Evolutionary conservation across 1,140 invertebrate genomes (phyloP).

Genomic region (Drosophila nebulosa): DNA sequence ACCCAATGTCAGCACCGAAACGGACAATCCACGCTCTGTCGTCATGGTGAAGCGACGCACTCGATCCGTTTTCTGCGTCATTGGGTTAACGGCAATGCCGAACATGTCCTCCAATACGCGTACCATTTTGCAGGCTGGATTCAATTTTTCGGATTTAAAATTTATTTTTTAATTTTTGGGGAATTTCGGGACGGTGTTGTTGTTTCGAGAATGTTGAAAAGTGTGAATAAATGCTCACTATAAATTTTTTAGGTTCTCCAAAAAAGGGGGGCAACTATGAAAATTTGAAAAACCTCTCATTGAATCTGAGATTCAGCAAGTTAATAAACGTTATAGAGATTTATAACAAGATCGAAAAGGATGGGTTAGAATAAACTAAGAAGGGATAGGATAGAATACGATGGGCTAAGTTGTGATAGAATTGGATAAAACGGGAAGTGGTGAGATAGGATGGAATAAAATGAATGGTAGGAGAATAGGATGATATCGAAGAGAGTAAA

Average conservation of each 20-base stretch:
- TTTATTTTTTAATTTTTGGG: not conserved
- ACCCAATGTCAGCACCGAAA: constrained; percentile 86
- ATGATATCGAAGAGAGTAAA: too few species aligned
- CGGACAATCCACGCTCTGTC: constrained; percentile 83
- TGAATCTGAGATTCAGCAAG: too few species aligned
- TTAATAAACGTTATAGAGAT: too few species aligned
- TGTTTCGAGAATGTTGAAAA: not conserved
- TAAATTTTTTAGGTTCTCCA: not conserved
- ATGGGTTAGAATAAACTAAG: too few species aligned
- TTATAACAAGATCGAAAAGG: too few species aligned
- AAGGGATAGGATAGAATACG: too few species aligned
- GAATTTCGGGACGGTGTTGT: not conserved
- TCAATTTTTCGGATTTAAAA: not conserved
- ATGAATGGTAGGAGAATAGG: too few species aligned
- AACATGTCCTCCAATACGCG: constrained; percentile 73
- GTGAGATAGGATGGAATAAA: too few species aligned
- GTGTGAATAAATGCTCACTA: not conserved
- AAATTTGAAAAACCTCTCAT: not conserved
- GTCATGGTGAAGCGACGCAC: constrained; percentile 84
- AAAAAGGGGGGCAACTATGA: too few species aligned
- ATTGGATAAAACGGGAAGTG: too few species aligned
- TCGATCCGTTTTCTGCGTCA: constrained; percentile 72
- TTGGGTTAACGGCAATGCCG: constrained; percentile 67
- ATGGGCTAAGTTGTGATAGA: too few species aligned
- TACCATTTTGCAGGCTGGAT: constrained; percentile 46